phyloP scores from a whole-genome alignment of 1,140 invertebrate genomes.

The Plectus sambesii region DNA sequence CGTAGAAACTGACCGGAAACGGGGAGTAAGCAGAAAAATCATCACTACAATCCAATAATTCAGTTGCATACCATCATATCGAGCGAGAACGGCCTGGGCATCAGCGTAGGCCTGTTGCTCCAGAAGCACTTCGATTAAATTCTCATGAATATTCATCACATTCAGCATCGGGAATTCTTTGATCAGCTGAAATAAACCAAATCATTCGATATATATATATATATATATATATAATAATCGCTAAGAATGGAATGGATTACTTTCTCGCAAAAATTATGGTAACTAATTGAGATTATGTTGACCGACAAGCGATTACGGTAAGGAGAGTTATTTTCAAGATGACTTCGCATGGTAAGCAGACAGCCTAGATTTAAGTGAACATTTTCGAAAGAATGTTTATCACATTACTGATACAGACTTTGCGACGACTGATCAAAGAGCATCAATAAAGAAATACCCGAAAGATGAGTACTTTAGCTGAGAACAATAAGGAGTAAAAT shows the following conservation, averaged over 20 bases:
- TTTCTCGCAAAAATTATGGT: too few species aligned
- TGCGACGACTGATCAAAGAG: too few species aligned
- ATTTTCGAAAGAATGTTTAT: not conserved
- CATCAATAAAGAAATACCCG: too few species aligned
- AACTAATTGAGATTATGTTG: too few species aligned
- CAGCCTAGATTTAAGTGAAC: not conserved
- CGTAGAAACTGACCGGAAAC: too few species aligned
- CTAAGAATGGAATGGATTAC: too few species aligned
- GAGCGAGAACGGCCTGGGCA: conserved; percentile 84
- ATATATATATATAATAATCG: too few species aligned
- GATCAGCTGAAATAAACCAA: conserved; percentile 64
- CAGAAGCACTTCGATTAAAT: conserved; percentile 83
- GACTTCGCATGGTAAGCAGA: not conserved
- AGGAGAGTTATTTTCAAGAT: not conserved
- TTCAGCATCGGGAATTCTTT: conserved; percentile 94
- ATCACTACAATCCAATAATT: conserved; percentile 6
- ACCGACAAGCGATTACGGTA: too few species aligned
- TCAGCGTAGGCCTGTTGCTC: conserved; percentile 94
- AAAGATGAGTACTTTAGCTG: too few species aligned
- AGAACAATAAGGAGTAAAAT: not conserved
- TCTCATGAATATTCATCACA: conserved; percentile 90
- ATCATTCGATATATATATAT: too few species aligned
- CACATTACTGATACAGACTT: too few species aligned
- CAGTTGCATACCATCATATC: conserved; percentile 64
- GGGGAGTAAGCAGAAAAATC: conserved; percentile 6